Evolutionary conservation across 2,113 vertebrate genomes (phyloP).

Genomic region (Sardina pilchardus): DNA sequence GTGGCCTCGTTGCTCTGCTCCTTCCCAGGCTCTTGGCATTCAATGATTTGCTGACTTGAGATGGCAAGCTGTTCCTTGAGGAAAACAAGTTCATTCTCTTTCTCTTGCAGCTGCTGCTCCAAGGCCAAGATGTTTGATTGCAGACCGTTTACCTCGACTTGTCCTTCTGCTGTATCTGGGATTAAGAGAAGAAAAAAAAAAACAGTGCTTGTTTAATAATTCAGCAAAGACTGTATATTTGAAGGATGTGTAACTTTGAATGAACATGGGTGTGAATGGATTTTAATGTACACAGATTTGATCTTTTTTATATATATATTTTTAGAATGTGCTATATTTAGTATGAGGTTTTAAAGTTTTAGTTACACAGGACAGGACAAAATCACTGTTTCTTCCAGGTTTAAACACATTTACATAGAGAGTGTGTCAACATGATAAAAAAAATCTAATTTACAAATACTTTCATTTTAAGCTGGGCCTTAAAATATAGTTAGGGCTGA

Average conservation of each 20-base stretch:
- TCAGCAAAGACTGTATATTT: background rate
- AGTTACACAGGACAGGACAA: background rate
- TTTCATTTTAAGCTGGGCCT: background rate
- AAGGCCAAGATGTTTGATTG: conserved; percentile 47
- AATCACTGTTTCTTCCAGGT: background rate
- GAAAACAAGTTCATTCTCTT: conserved; percentile 64
- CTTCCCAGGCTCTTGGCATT: conserved; percentile 39
- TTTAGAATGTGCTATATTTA: background rate
- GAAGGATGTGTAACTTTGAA: background rate
- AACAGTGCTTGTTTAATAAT: background rate
- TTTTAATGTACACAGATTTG: background rate
- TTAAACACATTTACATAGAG: background rate
- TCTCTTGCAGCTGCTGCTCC: conserved; percentile 65
- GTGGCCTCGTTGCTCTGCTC: conserved; percentile 31
- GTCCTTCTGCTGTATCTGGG: conserved; percentile 33
- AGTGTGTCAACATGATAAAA: background rate
- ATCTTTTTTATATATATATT: background rate
- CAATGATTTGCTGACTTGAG: conserved; percentile 48
- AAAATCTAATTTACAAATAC: background rate
- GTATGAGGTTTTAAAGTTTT: background rate
- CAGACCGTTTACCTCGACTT: background rate
- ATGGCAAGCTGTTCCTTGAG: conserved; percentile 61
- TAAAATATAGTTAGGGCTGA: background rate
- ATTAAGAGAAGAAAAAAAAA: background rate
- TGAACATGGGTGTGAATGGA: too few species aligned